A percentile compares a stretch with the other conserved stretches of the same genome.
Evolutionary conservation across 2,113 vertebrate genomes (phyloP).

Genomic region (Barbus barbus): DNA sequence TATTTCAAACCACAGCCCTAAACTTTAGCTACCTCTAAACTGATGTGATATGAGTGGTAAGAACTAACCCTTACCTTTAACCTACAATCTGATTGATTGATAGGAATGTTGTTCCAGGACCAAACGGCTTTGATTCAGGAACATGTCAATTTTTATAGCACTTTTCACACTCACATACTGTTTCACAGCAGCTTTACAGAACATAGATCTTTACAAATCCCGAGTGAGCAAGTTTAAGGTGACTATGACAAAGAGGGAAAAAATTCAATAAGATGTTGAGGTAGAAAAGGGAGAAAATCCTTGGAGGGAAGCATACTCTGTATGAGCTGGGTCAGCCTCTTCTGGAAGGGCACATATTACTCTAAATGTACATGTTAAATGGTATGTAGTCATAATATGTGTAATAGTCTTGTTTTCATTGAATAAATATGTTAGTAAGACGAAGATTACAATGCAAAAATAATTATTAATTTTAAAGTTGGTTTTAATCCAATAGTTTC

Average conservation of each 20-base stretch:
- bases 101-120: background rate
- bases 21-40: background rate
- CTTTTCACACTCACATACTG: background rate
- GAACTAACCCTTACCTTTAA: background rate
- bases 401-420: background rate
- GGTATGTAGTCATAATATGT: background rate
- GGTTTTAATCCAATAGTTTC: background rate
- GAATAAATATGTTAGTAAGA: background rate
- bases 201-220: slow-evolving; percentile 1
- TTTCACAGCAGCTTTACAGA: background rate
- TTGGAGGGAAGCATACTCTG: background rate
- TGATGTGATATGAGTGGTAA: background rate
- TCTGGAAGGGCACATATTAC: background rate
- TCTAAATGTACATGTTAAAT: background rate
- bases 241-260: background rate
- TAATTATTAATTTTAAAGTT: background rate
- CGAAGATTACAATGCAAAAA: background rate
- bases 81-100: background rate
- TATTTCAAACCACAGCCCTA: background rate
- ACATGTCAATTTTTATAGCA: background rate
- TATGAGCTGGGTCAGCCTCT: background rate
- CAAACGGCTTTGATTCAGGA: background rate
- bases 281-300: background rate
- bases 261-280: background rate
- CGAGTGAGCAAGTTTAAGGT: background rate